Evolutionary conservation across 2,113 vertebrate species (phyloP).

Genomic region (Manacus vitellinus): DNA sequence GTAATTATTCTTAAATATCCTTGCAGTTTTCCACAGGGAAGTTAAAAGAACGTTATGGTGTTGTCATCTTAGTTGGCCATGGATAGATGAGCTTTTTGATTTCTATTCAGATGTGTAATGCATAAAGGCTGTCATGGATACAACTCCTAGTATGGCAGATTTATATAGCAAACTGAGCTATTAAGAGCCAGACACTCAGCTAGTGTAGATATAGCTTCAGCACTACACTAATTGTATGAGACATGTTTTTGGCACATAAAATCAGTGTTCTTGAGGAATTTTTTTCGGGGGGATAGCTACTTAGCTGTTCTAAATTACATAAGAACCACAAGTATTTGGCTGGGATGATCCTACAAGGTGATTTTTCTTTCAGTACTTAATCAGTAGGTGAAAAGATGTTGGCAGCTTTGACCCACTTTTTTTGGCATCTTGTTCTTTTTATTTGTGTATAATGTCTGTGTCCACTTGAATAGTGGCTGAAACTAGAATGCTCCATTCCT

Average conservation of each 20-base stretch:
- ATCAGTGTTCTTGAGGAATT: neutral
- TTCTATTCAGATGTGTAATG: neutral
- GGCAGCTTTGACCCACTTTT: neutral
- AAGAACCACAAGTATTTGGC: neutral
- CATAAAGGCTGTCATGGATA: neutral
- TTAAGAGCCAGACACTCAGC: neutral
- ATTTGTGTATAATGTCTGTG: neutral
- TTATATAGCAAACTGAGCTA: neutral
- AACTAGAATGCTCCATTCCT: neutral
- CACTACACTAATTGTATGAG: neutral
- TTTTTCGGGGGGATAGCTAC: neutral
- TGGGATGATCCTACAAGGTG: neutral
- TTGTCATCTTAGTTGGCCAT: neutral
- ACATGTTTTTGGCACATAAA: neutral
- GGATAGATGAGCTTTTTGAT: neutral
- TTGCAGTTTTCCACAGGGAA: neutral
- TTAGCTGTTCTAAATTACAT: neutral
- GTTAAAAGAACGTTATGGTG: neutral
- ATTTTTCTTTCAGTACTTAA: conserved; percentile 10
- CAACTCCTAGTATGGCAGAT: neutral
- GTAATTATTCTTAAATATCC: conserved; percentile 17
- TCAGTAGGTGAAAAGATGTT: conserved; percentile 21
- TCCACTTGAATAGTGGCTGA: neutral
- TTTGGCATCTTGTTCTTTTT: neutral
- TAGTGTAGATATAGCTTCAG: neutral